phyloP scores from a whole-genome alignment of 37 sponge, comb jelly and placozoan genomes.

The Agelas oroides region DNA sequence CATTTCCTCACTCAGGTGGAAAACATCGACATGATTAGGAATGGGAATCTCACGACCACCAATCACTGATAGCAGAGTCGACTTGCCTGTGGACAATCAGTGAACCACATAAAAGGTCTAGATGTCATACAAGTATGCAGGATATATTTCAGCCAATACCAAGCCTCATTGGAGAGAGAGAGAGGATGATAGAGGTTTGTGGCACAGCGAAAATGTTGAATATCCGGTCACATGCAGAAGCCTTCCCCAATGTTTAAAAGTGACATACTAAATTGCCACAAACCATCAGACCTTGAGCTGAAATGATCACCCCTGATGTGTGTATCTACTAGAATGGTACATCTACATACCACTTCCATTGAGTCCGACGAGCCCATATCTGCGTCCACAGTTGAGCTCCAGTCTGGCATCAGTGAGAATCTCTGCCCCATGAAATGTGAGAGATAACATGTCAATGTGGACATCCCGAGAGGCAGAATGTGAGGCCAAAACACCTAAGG shows the following conservation, averaged over 20 bases:
- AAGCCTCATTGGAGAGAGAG: too few species aligned
- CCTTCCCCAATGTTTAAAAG: too few species aligned
- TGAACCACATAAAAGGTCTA: background rate
- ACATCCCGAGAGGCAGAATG: slow-evolving; percentile 88
- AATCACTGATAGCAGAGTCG: slow-evolving; percentile 74
- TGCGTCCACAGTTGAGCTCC: slow-evolving; percentile 88
- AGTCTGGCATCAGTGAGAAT: slow-evolving; percentile 81
- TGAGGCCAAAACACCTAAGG: slow-evolving; percentile 80
- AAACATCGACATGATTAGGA: slow-evolving; percentile 91
- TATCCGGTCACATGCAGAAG: too few species aligned
- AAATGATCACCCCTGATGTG: too few species aligned
- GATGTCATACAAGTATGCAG: too few species aligned
- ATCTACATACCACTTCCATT: slow-evolving; percentile 90
- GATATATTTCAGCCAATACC: too few species aligned
- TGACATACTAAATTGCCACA: too few species aligned
- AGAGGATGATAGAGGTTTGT: too few species aligned
- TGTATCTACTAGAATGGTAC: too few species aligned
- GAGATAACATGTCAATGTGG: slow-evolving; percentile 79
- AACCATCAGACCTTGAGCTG: too few species aligned
- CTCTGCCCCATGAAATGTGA: slow-evolving; percentile 92
- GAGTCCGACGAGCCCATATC: slow-evolving; percentile 92
- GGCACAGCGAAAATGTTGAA: too few species aligned
- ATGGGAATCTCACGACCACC: slow-evolving; percentile 80
- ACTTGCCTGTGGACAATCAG: slow-evolving; percentile 72
- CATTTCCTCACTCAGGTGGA: slow-evolving; percentile 83